Evolutionary conservation across 2,797 vertebrate genomes (phyloP).

Genomic region (Rhinophrynus dorsalis): DNA sequence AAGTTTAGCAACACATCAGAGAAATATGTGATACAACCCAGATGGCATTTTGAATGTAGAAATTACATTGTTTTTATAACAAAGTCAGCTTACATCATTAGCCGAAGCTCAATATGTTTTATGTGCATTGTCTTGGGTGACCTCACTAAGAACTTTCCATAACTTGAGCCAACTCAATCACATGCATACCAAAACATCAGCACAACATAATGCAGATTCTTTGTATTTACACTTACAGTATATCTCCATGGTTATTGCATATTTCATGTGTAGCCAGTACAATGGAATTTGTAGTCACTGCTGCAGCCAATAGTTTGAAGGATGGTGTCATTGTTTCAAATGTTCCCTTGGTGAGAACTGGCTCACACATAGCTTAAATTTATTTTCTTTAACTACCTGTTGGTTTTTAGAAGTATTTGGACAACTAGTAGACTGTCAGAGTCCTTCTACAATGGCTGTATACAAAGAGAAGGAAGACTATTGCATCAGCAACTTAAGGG

Average conservation of each 20-base stretch:
- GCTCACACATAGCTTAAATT: too few relatives aligned
- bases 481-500: too few relatives aligned
- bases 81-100: constrained; percentile 56
- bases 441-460: too few relatives aligned
- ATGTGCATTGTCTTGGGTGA: constrained; percentile 54
- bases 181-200: background rate
- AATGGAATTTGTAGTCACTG: too few relatives aligned
- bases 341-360: too few relatives aligned
- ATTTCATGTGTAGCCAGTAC: background rate
- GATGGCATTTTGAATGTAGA: constrained; percentile 58
- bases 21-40: constrained; percentile 58
- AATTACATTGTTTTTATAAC: constrained; percentile 58
- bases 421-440: too few relatives aligned
- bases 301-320: too few relatives aligned
- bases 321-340: too few relatives aligned
- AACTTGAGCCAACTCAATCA: constrained; percentile 49
- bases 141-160: constrained; percentile 57
- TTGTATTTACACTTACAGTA: background rate
- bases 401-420: too few relatives aligned
- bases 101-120: constrained; percentile 38
- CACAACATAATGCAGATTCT: background rate
- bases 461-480: too few relatives aligned
- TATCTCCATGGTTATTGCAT: background rate
- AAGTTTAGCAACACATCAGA: constrained; percentile 51
- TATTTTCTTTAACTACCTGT: too few relatives aligned